Percentiles rank a stretch among this genome's conserved stretches.
phyloP scores from a whole-genome alignment of 1,140 invertebrate species.

The Drosophila punjabiensis region DNA sequence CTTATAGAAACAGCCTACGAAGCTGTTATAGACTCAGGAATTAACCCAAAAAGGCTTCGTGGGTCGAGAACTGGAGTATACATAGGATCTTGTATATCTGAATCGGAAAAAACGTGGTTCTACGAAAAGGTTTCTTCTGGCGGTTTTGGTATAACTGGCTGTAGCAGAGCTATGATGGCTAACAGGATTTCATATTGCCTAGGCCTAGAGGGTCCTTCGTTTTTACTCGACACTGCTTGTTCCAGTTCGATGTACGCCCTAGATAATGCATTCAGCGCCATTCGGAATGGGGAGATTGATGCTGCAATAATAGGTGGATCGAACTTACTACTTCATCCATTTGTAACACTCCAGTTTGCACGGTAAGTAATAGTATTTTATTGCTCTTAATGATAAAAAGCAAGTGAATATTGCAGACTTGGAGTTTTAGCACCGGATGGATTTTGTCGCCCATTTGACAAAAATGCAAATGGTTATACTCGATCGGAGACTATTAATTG shows the following conservation, averaged over 20 bases:
- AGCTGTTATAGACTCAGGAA: constrained; percentile 85
- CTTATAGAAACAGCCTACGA: constrained; percentile 86
- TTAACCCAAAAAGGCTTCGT: constrained; percentile 86
- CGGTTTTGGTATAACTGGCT: constrained; percentile 91
- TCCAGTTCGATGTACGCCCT: constrained; percentile 95
- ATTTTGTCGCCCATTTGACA: constrained; percentile 95
- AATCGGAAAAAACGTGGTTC: constrained; percentile 90
- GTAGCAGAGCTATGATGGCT: constrained; percentile 95
- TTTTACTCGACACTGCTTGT: constrained; percentile 95
- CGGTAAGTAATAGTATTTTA: constrained; percentile 79
- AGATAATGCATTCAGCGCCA: constrained; percentile 92
- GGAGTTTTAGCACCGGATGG: constrained; percentile 95
- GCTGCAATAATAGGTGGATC: constrained; percentile 94
- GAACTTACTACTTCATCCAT: constrained; percentile 94
- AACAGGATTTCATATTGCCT: constrained; percentile 94
- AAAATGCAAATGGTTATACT: constrained; percentile 91
- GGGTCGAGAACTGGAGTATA: constrained; percentile 92
- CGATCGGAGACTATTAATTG: constrained; percentile 92
- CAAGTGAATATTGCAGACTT: constrained; percentile 86
- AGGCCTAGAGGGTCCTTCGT: constrained; percentile 91
- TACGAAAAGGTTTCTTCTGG: constrained; percentile 88
- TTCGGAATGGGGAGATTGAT: constrained; percentile 92
- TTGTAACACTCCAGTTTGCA: constrained; percentile 93
- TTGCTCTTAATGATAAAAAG: not conserved
- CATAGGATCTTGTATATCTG: constrained; percentile 91